A percentile compares a stretch with the other conserved stretches of the same genome.
These are phyloP conservation scores for Tympanoctomys barrerae DNA, from an alignment of 2,797 vertebrate species.

Conservation along the genomic window DNA sequence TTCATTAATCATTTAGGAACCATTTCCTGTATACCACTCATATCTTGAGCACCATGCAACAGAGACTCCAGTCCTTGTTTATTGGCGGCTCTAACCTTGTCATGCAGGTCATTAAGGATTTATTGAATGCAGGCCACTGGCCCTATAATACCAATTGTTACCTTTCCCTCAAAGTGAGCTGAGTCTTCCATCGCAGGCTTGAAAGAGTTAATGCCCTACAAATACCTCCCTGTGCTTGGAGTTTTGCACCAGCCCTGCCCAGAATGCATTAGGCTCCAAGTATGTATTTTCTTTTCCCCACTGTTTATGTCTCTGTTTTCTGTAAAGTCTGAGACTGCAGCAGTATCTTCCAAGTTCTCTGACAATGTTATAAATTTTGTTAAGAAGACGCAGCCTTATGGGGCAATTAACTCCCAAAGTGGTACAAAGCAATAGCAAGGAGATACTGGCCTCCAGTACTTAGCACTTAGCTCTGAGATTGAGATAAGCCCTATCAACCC, in stretches of 20 bases:
- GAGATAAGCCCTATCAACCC: constrained; percentile 93
- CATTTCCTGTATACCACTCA: not conserved
- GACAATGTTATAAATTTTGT: constrained; percentile 88
- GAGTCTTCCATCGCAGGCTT: not conserved
- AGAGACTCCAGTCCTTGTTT: not conserved
- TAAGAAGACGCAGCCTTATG: constrained; percentile 87
- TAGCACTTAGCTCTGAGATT: constrained; percentile 92
- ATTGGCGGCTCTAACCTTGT: not conserved
- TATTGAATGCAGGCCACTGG: not conserved
- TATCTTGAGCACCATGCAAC: not conserved
- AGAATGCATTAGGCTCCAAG: constrained; percentile 38
- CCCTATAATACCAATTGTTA: not conserved
- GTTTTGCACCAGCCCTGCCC: not conserved
- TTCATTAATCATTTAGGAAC: not conserved
- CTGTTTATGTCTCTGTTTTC: constrained; percentile 83
- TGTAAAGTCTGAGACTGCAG: constrained; percentile 80
- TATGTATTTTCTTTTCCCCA: constrained; percentile 75
- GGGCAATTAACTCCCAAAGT: constrained; percentile 92
- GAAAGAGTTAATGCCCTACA: constrained; percentile 66
- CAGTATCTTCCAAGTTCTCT: constrained; percentile 83
- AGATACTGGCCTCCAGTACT: constrained; percentile 92
- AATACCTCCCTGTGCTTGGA: not conserved
- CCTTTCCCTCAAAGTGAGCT: not conserved
- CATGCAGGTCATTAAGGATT: not conserved
- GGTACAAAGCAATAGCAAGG: constrained; percentile 89